Conservation (phyloP, 2,113 vertebrate species). For the Arothron firmamentum region DNA sequence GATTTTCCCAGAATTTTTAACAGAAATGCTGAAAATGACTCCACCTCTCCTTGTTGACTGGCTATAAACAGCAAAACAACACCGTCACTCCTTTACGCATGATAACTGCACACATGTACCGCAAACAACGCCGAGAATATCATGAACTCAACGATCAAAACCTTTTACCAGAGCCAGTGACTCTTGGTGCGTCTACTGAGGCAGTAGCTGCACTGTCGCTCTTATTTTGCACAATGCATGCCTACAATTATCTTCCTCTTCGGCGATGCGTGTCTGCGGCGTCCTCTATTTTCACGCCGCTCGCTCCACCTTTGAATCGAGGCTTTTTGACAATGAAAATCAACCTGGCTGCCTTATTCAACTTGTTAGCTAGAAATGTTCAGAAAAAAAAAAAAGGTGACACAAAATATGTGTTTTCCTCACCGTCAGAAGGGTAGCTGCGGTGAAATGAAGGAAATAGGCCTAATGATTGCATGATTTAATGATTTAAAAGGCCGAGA, state of each 20-base stretch:
- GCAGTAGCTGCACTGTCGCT: background rate
- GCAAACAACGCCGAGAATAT: background rate
- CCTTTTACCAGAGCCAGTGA: background rate
- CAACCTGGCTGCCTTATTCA: background rate
- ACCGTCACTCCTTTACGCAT: background rate
- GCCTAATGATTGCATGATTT: slow-evolving; percentile 42
- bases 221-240: slow-evolving; percentile 1
- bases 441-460: slow-evolving; percentile 35
- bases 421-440: slow-evolving; percentile 20
- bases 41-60: too few species aligned
- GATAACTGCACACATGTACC: background rate
- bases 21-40: too few species aligned
- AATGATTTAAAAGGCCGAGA: slow-evolving; percentile 62
- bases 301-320: background rate
- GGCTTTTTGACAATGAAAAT: background rate
- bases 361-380: too few species aligned
- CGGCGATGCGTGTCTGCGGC: background rate
- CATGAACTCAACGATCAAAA: slow-evolving; percentile 20
- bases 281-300: background rate
- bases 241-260: too few species aligned
- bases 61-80: background rate
- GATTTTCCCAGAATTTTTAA: too few species aligned
- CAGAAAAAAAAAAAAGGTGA: background rate
- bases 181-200: slow-evolving; percentile 5
- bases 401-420: background rate